A percentile compares a stretch with the other conserved stretches of the same genome.
phyloP scores from a whole-genome alignment of 2,888 invertebrate genomes.

The Drosophila longiperda region DNA sequence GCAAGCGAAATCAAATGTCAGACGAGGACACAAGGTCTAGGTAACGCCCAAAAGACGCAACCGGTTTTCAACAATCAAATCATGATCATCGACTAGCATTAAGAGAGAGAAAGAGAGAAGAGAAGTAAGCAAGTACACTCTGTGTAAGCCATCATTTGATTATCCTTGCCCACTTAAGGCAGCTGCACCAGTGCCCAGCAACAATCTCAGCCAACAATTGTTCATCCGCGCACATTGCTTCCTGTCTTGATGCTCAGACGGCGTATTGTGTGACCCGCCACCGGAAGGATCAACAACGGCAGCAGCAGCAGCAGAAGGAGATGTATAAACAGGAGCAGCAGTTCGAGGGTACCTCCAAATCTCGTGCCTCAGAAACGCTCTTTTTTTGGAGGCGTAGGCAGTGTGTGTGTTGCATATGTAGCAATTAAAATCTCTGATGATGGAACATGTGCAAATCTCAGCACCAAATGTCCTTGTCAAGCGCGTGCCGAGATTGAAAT shows the following conservation, averaged over 20 bases:
- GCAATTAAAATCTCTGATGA: conserved; percentile 75
- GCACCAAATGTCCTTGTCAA: conserved; percentile 23
- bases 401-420: conserved; percentile 81
- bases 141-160: conserved; percentile 45
- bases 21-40: conserved; percentile 40
- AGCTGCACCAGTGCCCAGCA: conserved; percentile 51
- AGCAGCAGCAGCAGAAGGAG: conserved; percentile 13
- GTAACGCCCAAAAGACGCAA: conserved; percentile 66
- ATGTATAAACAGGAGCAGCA: not conserved
- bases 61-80: conserved; percentile 61
- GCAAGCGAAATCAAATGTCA: conserved; percentile 77
- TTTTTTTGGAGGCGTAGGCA: conserved; percentile 66
- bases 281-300: conserved; percentile 80
- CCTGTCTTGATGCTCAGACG: conserved; percentile 77
- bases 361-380: conserved; percentile 20
- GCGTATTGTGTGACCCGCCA: conserved; percentile 60
- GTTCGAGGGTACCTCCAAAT: conserved; percentile 47
- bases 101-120: conserved; percentile 29
- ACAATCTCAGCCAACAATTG: conserved; percentile 70
- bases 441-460: conserved; percentile 80
- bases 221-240: conserved; percentile 83
- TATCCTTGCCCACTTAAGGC: conserved; percentile 76
- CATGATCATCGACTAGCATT: conserved; percentile 25
- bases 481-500: conserved; percentile 53
- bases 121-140: conserved; percentile 68